Conservation (phyloP, 2,113 vertebrate species). For the Atlantisia rogersi region DNA sequence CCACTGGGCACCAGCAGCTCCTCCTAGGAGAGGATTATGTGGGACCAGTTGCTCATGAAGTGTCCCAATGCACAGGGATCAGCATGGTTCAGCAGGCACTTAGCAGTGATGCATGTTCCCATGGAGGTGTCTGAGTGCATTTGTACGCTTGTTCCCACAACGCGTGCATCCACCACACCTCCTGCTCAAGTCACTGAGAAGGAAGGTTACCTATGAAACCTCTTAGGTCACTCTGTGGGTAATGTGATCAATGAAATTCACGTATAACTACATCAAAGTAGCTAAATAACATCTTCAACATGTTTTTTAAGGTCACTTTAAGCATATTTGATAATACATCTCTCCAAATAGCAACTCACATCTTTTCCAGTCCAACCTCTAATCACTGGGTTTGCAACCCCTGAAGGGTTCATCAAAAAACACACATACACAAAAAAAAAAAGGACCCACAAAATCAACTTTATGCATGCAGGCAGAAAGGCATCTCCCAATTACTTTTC, state of each 20-base stretch:
- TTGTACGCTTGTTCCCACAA: neutral
- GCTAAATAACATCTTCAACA: accelerated
- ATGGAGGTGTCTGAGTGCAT: accelerated
- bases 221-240: neutral
- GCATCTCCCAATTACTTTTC: neutral
- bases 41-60: accelerated
- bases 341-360: neutral
- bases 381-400: neutral
- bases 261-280: neutral
- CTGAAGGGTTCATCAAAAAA: neutral
- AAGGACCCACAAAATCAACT: neutral
- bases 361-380: neutral
- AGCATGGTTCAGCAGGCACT: no score
- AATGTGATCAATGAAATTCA: neutral
- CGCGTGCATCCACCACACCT: neutral
- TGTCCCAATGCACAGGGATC: accelerated
- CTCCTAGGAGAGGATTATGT: accelerated
- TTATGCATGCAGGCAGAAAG: neutral
- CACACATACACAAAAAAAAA: neutral
- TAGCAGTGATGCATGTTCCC: accelerated
- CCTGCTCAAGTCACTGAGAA: neutral
- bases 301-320: neutral
- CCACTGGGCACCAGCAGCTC: neutral
- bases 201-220: neutral
- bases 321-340: neutral